These are phyloP conservation scores for Peribatodes rhomboidaria DNA, from an alignment of 2,888 invertebrate species.

Conservation along the genomic window DNA sequence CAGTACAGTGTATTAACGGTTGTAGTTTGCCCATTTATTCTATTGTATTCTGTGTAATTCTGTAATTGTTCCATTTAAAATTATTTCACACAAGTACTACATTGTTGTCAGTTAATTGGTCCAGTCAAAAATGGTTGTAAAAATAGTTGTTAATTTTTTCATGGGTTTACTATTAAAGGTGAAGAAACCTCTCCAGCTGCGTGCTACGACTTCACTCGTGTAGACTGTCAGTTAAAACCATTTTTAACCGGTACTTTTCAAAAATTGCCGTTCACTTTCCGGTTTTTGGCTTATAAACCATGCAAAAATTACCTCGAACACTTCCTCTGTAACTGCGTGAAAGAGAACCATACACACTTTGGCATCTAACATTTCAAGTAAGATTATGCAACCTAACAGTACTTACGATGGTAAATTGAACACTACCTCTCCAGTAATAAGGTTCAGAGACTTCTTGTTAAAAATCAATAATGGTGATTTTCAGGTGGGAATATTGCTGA, in stretches of 20 bases:
- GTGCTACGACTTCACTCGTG: too few relatives aligned
- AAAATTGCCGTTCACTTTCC: too few relatives aligned
- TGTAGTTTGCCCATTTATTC: background rate
- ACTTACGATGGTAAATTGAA: background rate
- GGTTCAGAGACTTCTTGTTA: background rate
- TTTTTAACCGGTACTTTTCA: too few relatives aligned
- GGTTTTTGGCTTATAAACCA: too few relatives aligned
- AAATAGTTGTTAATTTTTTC: slow-evolving; percentile 5
- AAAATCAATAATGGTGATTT: slow-evolving; percentile 45
- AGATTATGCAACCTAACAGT: background rate
- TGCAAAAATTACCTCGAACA: too few relatives aligned
- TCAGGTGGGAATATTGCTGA: slow-evolving; percentile 95
- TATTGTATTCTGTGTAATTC: slow-evolving; percentile 14
- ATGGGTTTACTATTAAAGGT: background rate
- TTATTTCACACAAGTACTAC: slow-evolving; percentile 32
- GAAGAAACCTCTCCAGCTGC: too few relatives aligned
- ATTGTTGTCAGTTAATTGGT: slow-evolving; percentile 40
- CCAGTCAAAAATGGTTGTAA: slow-evolving; percentile 16
- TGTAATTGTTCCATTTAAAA: slow-evolving; percentile 29
- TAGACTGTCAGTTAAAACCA: too few relatives aligned
- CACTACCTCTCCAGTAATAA: background rate
- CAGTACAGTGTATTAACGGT: too few relatives aligned
- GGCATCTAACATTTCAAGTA: too few relatives aligned
- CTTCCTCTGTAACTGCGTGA: too few relatives aligned
- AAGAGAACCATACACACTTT: too few relatives aligned